These are phyloP conservation scores for Elegia similella DNA, from an alignment of 2,888 invertebrate species.

Conservation along the genomic window DNA sequence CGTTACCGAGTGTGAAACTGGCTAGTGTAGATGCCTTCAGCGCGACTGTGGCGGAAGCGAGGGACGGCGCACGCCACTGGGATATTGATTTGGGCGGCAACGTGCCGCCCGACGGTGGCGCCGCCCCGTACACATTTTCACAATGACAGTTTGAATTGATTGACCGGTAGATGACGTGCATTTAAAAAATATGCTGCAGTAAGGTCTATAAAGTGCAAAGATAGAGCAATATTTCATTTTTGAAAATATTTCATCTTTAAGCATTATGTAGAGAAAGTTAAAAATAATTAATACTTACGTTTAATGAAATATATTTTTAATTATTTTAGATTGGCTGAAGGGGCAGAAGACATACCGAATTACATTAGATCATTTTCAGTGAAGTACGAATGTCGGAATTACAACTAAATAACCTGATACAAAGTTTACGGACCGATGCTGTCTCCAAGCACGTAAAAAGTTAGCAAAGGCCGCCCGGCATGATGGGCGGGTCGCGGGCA, in stretches of 20 bases:
- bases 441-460: neutral
- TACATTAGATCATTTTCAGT: no score
- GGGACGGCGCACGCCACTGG: slow-evolving; percentile 63
- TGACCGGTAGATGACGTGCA: slow-evolving; percentile 48
- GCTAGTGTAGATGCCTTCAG: slow-evolving; percentile 59
- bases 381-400: no score
- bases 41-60: slow-evolving; percentile 65
- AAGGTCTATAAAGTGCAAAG: neutral
- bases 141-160: slow-evolving; percentile 22
- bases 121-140: slow-evolving; percentile 38
- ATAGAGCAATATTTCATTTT: no score
- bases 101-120: slow-evolving; percentile 42
- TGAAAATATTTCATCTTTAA: no score
- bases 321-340: no score
- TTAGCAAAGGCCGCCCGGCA: neutral
- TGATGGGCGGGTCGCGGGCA: neutral
- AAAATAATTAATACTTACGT: no score
- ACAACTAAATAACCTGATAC: no score
- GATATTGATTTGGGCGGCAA: slow-evolving; percentile 78
- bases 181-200: neutral
- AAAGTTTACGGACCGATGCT: neutral
- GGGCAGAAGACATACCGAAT: no score
- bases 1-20: slow-evolving; percentile 54
- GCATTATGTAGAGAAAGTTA: no score
- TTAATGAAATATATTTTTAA: no score